Evolutionary conservation across 2,888 invertebrate species (phyloP).

Genomic region (Galerucella pusilla): DNA sequence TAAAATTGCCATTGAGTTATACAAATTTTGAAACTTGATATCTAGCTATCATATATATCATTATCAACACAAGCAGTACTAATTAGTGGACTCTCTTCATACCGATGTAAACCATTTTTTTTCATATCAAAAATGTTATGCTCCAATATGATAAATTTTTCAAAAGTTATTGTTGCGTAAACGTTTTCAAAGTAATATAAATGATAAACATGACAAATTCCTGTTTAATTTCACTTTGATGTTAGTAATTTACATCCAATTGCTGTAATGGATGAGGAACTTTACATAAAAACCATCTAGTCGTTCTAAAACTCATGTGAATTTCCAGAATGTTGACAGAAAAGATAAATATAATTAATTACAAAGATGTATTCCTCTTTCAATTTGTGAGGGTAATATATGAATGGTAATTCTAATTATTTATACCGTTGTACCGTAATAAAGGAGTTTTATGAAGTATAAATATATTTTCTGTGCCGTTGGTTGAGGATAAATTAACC

Average conservation of each 20-base stretch:
- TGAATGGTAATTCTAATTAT: too few relatives aligned
- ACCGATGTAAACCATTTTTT: not conserved
- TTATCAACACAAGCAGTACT: not conserved
- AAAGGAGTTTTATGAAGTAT: too few relatives aligned
- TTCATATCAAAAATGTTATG: not conserved
- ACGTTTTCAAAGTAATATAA: not conserved
- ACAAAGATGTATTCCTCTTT: not conserved
- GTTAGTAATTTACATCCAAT: constrained; percentile 11
- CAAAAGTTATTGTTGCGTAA: not conserved
- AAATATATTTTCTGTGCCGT: too few relatives aligned
- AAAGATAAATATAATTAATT: not conserved
- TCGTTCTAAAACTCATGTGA: constrained; percentile 18
- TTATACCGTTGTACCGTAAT: too few relatives aligned
- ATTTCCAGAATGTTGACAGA: constrained; percentile 15
- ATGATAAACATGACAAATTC: constrained; percentile 9
- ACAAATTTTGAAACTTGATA: too few relatives aligned
- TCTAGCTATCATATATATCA: not conserved
- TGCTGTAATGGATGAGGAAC: constrained; percentile 8
- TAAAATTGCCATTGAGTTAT: too few relatives aligned
- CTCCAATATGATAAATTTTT: not conserved
- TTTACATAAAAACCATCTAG: constrained; percentile 12
- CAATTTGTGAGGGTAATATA: too few relatives aligned
- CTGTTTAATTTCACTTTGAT: constrained; percentile 23
- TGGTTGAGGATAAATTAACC: too few relatives aligned
- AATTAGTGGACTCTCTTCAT: not conserved